Conservation (phyloP, 2,797 vertebrate species). For the Buceros bicornis region DNA sequence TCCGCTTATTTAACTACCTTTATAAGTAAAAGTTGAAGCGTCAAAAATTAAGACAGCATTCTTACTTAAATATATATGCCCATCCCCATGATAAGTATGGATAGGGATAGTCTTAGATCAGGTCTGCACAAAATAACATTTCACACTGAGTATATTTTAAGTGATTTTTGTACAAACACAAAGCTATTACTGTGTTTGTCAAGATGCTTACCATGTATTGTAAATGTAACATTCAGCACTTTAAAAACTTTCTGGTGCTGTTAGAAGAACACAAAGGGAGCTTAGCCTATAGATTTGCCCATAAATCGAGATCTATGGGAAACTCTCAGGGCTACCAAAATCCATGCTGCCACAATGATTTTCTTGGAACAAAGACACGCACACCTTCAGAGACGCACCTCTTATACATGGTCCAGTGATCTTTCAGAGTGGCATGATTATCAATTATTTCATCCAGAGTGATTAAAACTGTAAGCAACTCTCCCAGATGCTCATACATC, state of each 20-base stretch:
- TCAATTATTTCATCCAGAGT: constrained; percentile 97
- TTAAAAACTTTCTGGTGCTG: neutral
- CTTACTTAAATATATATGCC: neutral
- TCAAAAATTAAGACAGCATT: neutral
- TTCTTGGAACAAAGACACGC: neutral
- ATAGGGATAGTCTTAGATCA: neutral
- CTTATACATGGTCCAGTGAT: constrained; percentile 99
- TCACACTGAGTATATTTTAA: neutral
- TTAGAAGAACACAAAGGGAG: neutral
- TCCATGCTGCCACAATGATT: neutral
- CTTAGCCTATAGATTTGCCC: neutral
- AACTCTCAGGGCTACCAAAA: neutral
- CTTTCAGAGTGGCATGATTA: constrained; percentile 93
- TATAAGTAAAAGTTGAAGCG: no score
- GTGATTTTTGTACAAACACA: no score
- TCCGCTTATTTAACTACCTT: neutral
- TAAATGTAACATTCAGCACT: neutral
- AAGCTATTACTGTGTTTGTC: neutral
- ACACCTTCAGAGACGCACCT: constrained; percentile 82
- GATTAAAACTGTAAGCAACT: constrained; percentile 91
- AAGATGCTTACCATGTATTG: neutral
- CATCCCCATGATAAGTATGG: neutral
- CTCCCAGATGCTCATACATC: constrained; percentile 96
- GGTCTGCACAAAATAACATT: neutral
- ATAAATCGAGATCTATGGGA: neutral